Evolutionary conservation across 2,113 vertebrate genomes (phyloP), one percentile per base, ranked within the genome.

Genomic region (Chitala chitala): DNA sequence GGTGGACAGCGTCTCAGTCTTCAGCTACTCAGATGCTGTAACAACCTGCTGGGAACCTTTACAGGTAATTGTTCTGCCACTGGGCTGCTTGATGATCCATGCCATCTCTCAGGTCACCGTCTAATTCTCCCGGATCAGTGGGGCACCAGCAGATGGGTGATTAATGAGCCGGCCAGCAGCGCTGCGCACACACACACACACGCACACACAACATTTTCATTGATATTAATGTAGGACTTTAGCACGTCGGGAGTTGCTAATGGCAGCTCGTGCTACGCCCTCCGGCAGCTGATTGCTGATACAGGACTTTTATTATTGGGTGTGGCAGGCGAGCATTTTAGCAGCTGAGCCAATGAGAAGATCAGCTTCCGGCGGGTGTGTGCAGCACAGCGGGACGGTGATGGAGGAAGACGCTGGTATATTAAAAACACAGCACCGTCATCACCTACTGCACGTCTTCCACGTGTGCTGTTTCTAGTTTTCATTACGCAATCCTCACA

Each of bases 271-370:
- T 22, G 15, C 7, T 12, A 31, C 10, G 8, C 58, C 15, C 26
- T 55, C 53, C 5, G 7, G 54, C 54, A 56, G 17, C 13, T 8
- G 5, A 20, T 12, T 31, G 31, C 31, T 31, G 20, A 38, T 50
- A 53, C 31, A 51, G 15, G 48, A 17, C 46, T 71, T 55, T 40
- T 38, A 40, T 71, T 71, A 55, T 24, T 55, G 69, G 69, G 50
- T n/a, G 33, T 12, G 51, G 69, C 31, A 40, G 26, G 20, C 10
- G 20, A 36, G 24, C 20, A 54, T 71, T 55, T 40, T 42, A 8
- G 7, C n/a, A n/a, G 10, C 20, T 54, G n/a, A 5, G 12, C 69
- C 4, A 55, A 55, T 15, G 4, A 10, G 15, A 36, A 40, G 24
- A 20, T 5, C 1, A 12, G 13, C 65, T 44, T 6, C 2, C 65